Conservation (phyloP, 2,888 invertebrate genomes). For the Aradus depressus region DNA sequence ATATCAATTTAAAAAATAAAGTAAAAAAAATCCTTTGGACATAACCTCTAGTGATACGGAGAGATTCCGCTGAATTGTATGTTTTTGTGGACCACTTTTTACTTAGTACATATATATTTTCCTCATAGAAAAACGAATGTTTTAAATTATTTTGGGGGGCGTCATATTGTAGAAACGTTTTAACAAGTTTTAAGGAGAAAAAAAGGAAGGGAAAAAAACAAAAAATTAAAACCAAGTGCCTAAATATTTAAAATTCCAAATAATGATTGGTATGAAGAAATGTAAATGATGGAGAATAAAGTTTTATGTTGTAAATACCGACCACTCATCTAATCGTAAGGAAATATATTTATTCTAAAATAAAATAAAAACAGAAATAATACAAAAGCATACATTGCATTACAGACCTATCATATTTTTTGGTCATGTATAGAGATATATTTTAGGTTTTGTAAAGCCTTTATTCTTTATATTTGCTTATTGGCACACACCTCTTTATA, state of each 20-base stretch:
- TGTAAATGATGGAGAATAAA: slow-evolving; percentile 19
- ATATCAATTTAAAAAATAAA: no score
- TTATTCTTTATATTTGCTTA: slow-evolving; percentile 15
- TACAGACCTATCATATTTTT: slow-evolving; percentile 19
- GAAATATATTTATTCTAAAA: slow-evolving; percentile 21
- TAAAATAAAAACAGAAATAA: slow-evolving; percentile 17
- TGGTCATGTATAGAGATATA: slow-evolving; percentile 25
- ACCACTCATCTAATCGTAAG: slow-evolving; percentile 17
- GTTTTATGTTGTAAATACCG: slow-evolving; percentile 24
- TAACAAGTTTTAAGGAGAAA: slow-evolving; percentile 12
- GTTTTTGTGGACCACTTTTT: no score
- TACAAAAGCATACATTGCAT: slow-evolving; percentile 24
- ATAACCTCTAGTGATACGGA: no score
- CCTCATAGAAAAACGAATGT: background rate
- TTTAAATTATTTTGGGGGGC: background rate
- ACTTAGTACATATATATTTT: no score
- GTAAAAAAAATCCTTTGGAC: no score
- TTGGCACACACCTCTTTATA: slow-evolving; percentile 16
- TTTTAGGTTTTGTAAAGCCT: slow-evolving; percentile 25
- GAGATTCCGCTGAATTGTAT: no score
- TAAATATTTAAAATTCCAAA: slow-evolving; percentile 14
- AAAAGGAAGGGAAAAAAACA: slow-evolving; percentile 18
- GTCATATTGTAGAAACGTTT: background rate
- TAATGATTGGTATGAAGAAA: slow-evolving; percentile 14
- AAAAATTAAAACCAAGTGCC: slow-evolving; percentile 4